Conservation (phyloP, 2,797 vertebrate species). For the Chrysocyon brachyurus region DNA sequence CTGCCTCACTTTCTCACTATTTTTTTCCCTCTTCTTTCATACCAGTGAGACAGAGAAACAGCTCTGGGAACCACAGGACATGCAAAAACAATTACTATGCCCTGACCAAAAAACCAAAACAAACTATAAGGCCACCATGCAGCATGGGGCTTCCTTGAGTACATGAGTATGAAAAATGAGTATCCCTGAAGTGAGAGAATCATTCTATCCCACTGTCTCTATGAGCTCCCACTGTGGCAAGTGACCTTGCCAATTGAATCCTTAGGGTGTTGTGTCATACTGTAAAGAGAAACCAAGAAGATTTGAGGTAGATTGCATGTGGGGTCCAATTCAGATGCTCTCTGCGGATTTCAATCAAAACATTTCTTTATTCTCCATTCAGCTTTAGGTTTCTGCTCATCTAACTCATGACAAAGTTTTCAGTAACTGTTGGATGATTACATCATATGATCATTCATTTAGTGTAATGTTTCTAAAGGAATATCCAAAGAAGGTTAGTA, state of each 20-base stretch:
- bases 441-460: neutral
- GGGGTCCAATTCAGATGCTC: neutral
- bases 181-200: neutral
- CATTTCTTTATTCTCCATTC: constrained; percentile 11
- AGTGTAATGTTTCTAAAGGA: constrained; percentile 16
- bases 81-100: neutral
- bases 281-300: neutral
- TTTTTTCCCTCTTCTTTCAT: neutral
- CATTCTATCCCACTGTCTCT: neutral
- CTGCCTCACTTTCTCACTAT: neutral
- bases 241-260: neutral
- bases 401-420: neutral
- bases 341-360: constrained; percentile 2
- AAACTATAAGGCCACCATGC: too few species aligned
- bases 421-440: neutral
- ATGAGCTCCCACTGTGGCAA: neutral
- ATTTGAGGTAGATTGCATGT: neutral
- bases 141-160: neutral
- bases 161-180: neutral
- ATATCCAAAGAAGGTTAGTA: neutral
- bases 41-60: neutral
- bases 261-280: neutral
- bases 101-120: neutral
- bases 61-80: neutral
- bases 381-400: neutral